phyloP scores from a whole-genome alignment of 2,888 invertebrate genomes.

The Agrochola lychnidis region DNA sequence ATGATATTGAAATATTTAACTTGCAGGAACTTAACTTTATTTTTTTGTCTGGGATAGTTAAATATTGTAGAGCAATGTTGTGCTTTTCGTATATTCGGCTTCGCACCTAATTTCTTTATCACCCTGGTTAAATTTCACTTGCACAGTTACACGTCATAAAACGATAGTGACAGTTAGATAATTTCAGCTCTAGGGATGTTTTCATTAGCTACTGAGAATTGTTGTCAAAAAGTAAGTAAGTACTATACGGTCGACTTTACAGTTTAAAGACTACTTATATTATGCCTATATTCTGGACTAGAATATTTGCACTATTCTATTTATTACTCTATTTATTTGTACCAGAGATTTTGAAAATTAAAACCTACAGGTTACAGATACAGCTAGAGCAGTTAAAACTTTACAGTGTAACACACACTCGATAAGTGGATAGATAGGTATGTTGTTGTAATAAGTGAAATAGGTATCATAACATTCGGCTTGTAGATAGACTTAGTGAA shows the following conservation, averaged over 20 bases:
- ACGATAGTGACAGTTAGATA: no score
- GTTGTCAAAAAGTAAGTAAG: background rate
- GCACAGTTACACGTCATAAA: background rate
- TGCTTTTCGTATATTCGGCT: background rate
- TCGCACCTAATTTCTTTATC: background rate
- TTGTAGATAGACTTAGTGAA: no score
- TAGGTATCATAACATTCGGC: background rate
- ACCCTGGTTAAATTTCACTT: background rate
- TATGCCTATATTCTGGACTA: background rate
- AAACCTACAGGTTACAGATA: background rate
- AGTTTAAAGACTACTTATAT: background rate
- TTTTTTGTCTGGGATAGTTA: conserved; percentile 17
- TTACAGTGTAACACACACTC: background rate
- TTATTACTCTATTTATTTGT: no score
- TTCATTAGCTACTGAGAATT: background rate
- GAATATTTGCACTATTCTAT: background rate
- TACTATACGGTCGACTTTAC: background rate
- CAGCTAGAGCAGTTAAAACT: background rate
- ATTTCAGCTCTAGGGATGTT: background rate
- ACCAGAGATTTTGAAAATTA: background rate
- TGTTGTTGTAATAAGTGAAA: background rate
- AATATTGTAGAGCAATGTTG: conserved; percentile 16
- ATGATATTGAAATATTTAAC: conserved; percentile 43
- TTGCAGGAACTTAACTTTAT: background rate
- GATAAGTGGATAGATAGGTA: background rate